A percentile compares a stretch with the other conserved stretches of the same genome.
Conservation (phyloP, 1,140 invertebrate species). For the Drosophila hydei region DNA sequence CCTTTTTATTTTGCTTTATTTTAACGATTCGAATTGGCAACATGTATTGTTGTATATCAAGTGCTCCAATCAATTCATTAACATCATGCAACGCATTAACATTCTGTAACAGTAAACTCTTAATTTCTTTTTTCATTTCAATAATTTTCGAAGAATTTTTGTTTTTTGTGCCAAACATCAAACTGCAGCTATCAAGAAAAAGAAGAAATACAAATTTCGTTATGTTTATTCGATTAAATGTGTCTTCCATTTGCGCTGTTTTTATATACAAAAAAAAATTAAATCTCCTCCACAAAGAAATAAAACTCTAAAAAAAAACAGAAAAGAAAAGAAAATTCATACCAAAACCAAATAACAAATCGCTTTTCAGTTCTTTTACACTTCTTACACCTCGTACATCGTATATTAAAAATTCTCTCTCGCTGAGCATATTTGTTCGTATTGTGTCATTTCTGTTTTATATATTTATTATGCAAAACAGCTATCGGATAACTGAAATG, state of each 20-base stretch:
- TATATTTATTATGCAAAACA: slow-evolving; percentile 3
- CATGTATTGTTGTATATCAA: slow-evolving; percentile 1
- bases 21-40: slow-evolving; percentile 32
- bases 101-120: slow-evolving; percentile 13
- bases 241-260: slow-evolving; percentile 59
- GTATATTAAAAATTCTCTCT: slow-evolving; percentile 4
- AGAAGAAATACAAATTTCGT: slow-evolving; percentile 6
- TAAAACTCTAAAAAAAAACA: neutral
- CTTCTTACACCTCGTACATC: slow-evolving; percentile 15
- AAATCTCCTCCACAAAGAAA: slow-evolving; percentile 7
- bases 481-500: neutral
- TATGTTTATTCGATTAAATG: slow-evolving; percentile 18
- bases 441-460: slow-evolving; percentile 24
- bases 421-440: slow-evolving; percentile 17
- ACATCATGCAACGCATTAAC: slow-evolving; percentile 7
- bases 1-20: neutral
- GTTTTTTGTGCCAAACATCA: slow-evolving; percentile 39
- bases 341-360: slow-evolving; percentile 33
- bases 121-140: slow-evolving; percentile 46
- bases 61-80: slow-evolving; percentile 16
- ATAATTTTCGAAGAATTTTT: slow-evolving; percentile 21
- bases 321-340: slow-evolving; percentile 16
- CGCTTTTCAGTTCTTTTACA: slow-evolving; percentile 33
- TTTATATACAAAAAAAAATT: slow-evolving; percentile 31
- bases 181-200: slow-evolving; percentile 29